Base-by-base conservation (phyloP, 2,113 vertebrate species). In the Phocoena phocoena region DNA sequence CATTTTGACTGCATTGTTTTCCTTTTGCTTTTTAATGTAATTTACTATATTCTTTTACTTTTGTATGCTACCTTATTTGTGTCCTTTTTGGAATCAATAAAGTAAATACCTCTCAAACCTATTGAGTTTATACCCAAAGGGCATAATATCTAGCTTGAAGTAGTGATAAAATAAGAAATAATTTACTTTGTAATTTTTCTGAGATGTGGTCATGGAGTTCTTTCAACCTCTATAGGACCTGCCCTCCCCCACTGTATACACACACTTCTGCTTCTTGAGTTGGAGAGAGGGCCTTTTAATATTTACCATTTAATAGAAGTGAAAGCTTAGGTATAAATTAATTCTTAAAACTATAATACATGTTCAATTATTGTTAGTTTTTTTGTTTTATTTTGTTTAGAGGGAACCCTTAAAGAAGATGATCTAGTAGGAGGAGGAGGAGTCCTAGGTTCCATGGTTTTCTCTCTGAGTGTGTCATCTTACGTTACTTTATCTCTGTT, bases 171-270 rank as follows among this genome's bases (percentile, higher is more conserved):
- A 18, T 94, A 94, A 92, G 67, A 44, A 94, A 80, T 96, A 50
- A 93, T 93, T 97, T 84, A 79, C 88, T 87, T 74, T 28, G 5
- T 92, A 70, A 31, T 80, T 93, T 94, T 95, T 90, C 71, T 97
- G 50, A 96, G 8, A 70, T 93, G 8, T 86, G 5, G 2, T 91
- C 33, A n/a, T 81, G 47, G 58, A 79, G 25, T 95, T 94, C n/a
- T 96, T 93, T 94, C 79, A 23, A 63, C 85, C 33, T 94, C 44
- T 58, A 26, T 1, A 79, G 18, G 33, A 33, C 67, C 41, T 83
- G 10, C 10, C 20, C 26, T 70, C 8, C 26, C 10, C 65, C 18
- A 36, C 14, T 28, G 58, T 28, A 81, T 94, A 81, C 20, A 77
- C 26, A 38, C 38, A 84, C 85, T 76, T 38, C 41, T 96, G 23